Conservation (phyloP, 2,797 vertebrate species). For the Ptychadena robeensis region DNA sequence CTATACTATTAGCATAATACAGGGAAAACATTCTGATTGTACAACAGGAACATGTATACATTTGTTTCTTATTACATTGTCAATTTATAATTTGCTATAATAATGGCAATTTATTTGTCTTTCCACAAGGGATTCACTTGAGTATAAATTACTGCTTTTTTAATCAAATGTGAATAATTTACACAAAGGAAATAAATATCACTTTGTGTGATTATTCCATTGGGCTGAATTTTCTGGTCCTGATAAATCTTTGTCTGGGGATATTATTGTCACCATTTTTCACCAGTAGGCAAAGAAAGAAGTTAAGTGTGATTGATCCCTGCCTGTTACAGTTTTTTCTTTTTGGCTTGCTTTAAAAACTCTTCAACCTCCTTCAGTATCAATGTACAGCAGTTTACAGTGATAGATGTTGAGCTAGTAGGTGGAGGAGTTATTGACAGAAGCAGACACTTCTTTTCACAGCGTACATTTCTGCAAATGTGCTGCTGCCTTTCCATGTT, state of each 20-base stretch:
- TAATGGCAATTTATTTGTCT: not conserved
- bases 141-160: not conserved
- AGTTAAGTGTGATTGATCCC: slow-evolving; percentile 12
- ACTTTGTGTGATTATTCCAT: slow-evolving; percentile 20
- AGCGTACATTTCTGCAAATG: slow-evolving; percentile 10
- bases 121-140: not conserved
- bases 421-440: slow-evolving; percentile 1
- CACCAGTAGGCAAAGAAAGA: slow-evolving; percentile 11
- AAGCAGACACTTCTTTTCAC: slow-evolving; percentile 14
- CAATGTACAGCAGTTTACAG: not conserved
- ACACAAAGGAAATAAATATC: not conserved
- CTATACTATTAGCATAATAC: too few species aligned
- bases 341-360: not conserved
- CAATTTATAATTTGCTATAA: too few species aligned
- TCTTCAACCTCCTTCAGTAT: not conserved
- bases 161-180: slow-evolving; percentile 3
- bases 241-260: slow-evolving; percentile 25
- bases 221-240: not conserved
- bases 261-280: slow-evolving; percentile 25
- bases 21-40: too few species aligned
- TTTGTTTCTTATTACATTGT: too few species aligned
- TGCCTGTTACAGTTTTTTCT: not conserved
- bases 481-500: not conserved
- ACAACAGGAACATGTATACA: too few species aligned
- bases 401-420: slow-evolving; percentile 10